Evolutionary conservation across 2,113 vertebrate species (phyloP).

Genomic region (Lophotis ruficrista): DNA sequence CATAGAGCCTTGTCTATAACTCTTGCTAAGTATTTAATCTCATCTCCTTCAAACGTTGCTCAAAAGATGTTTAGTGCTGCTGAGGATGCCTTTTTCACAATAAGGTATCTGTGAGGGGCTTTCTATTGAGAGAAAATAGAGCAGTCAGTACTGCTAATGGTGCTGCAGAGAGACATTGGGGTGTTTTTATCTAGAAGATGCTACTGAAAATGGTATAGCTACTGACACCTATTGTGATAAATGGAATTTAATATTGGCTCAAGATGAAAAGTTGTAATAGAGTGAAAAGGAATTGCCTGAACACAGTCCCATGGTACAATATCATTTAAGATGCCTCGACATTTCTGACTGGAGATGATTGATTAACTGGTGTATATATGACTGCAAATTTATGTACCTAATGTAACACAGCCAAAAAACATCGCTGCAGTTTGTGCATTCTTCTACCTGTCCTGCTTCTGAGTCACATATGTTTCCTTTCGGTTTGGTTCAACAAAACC

Average conservation of each 20-base stretch:
- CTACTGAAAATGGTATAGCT: slow-evolving; percentile 46
- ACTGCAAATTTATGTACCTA: slow-evolving; percentile 27
- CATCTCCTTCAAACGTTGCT: slow-evolving; percentile 26
- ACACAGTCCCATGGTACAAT: background rate
- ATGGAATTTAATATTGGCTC: slow-evolving; percentile 51
- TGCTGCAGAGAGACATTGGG: slow-evolving; percentile 44
- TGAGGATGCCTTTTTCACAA: slow-evolving; percentile 29
- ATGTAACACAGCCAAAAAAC: background rate
- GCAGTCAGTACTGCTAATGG: slow-evolving; percentile 57
- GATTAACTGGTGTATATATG: background rate
- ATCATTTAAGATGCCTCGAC: slow-evolving; percentile 20
- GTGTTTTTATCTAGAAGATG: slow-evolving; percentile 51
- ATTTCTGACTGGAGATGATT: slow-evolving; percentile 26
- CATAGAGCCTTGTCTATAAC: slow-evolving; percentile 15
- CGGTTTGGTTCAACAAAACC: background rate
- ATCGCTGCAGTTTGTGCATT: background rate
- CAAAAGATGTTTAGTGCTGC: background rate
- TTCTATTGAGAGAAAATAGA: slow-evolving; percentile 56
- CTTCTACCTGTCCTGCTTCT: background rate
- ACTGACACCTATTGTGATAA: slow-evolving; percentile 65
- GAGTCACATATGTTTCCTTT: background rate
- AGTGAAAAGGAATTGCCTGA: slow-evolving; percentile 54
- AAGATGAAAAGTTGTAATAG: slow-evolving; percentile 54
- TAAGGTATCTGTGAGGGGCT: background rate
- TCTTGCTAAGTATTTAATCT: slow-evolving; percentile 49